phyloP scores from a whole-genome alignment of 2,113 vertebrate genomes.

The Lagopus muta region DNA sequence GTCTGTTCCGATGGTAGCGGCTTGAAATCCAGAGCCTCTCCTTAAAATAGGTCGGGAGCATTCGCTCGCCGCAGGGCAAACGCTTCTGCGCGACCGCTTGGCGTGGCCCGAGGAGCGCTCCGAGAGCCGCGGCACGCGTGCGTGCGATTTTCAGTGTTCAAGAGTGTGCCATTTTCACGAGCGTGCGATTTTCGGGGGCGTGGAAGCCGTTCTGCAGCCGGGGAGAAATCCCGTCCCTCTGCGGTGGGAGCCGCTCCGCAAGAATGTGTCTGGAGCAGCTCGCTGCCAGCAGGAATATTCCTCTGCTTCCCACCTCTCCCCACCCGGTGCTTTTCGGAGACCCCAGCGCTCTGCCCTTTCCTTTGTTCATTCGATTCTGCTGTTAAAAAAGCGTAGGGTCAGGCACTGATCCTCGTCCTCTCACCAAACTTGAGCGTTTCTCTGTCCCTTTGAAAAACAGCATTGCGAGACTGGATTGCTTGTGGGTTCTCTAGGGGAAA shows the following conservation, averaged over 20 bases:
- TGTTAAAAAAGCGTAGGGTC: neutral
- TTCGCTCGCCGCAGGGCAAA: constrained; percentile 18
- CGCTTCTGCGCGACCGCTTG: neutral
- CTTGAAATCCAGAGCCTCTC: constrained; percentile 67
- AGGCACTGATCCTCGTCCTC: neutral
- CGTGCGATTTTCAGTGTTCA: neutral
- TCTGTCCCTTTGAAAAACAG: neutral
- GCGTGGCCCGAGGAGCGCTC: neutral
- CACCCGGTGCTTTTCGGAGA: neutral
- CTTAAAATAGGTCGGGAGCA: constrained; percentile 54
- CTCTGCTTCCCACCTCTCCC: neutral
- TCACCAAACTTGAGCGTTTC: neutral
- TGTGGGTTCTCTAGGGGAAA: neutral
- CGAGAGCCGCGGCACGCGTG: too few relatives aligned
- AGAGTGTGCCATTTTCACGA: neutral
- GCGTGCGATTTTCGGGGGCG: neutral
- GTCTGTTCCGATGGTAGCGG: constrained; percentile 75
- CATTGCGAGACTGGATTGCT: neutral
- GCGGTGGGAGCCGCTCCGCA: neutral
- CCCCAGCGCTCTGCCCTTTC: neutral
- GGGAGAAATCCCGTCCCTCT: neutral
- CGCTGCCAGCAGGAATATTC: neutral
- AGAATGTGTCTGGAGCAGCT: neutral
- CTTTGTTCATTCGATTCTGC: neutral
- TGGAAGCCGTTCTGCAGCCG: neutral